Evolutionary conservation across 2,888 invertebrate genomes (phyloP).

Genomic region (Zaprionus obscuricornis): DNA sequence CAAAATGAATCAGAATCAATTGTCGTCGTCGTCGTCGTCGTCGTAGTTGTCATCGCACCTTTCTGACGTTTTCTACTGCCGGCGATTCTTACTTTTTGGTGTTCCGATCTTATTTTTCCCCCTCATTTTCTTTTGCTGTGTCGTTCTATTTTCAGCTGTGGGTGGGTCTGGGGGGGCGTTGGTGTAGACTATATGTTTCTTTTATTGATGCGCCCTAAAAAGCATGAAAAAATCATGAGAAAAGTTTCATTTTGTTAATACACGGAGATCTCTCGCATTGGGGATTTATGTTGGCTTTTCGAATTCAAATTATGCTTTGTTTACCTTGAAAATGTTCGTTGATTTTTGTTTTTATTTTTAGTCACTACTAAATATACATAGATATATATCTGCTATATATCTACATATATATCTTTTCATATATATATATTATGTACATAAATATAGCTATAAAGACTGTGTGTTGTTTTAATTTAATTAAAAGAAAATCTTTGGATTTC

Average conservation of each 20-base stretch:
- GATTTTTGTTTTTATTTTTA: conserved; percentile 57
- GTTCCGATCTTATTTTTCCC: conserved; percentile 31
- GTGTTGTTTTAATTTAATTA: conserved; percentile 65
- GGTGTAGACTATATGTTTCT: conserved; percentile 14
- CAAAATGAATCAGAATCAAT: conserved; percentile 30
- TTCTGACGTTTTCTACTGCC: conserved; percentile 48
- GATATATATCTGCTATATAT: conserved; percentile 16
- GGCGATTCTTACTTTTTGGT: conserved; percentile 21
- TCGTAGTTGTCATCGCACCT: too few relatives aligned
- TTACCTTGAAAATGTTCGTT: conserved; percentile 68
- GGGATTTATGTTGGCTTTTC: conserved; percentile 55
- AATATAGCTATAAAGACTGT: conserved; percentile 17
- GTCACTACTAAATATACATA: conserved; percentile 36
- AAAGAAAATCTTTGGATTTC: conserved; percentile 52
- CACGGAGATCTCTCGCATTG: conserved; percentile 9
- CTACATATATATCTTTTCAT: conserved; percentile 3
- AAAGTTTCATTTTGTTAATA: conserved; percentile 22
- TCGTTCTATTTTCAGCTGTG: conserved; percentile 62
- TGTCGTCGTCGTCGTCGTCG: conserved; percentile 10
- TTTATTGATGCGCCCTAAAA: conserved; percentile 39
- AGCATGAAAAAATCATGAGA: not conserved
- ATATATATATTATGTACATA: not conserved
- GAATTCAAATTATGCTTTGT: conserved; percentile 66
- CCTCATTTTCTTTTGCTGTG: not conserved
- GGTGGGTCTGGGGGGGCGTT: not conserved